Percentiles rank a stretch among this genome's conserved stretches.
These are phyloP conservation scores for Zoanthus gigantus DNA, from an alignment of 92 coral and sea anemone genomes.

Conservation along the genomic window DNA sequence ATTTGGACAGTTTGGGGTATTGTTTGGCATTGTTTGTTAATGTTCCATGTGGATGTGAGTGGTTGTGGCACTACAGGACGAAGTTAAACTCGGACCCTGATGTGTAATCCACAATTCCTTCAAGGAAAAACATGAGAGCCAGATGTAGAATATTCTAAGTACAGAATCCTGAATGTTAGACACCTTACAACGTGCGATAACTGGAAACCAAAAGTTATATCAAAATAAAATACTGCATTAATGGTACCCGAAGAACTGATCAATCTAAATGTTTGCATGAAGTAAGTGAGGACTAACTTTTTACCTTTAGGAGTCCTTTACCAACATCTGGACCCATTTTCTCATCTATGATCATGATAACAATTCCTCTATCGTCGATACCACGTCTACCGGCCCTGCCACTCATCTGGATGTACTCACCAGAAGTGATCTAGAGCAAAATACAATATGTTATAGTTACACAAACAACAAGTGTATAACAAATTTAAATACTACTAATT, in stretches of 20 bases:
- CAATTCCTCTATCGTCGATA: constrained; percentile 96
- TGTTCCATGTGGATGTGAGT: too few species aligned
- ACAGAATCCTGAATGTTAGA: not conserved
- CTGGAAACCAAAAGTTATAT: not conserved
- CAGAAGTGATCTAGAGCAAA: constrained; percentile 86
- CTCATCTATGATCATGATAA: constrained; percentile 93
- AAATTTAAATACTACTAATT: not conserved
- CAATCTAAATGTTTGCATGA: not conserved
- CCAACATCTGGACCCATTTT: constrained; percentile 99
- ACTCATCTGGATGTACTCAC: constrained; percentile 99
- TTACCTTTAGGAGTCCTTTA: constrained; percentile 87
- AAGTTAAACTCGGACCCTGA: too few species aligned
- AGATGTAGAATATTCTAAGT: not conserved
- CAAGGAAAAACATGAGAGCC: too few species aligned
- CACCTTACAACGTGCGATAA: not conserved
- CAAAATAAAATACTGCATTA: not conserved
- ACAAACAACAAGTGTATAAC: not conserved
- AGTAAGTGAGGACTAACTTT: not conserved
- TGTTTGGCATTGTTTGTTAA: too few species aligned
- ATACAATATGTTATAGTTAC: not conserved
- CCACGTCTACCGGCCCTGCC: constrained; percentile 99
- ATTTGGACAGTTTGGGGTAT: too few species aligned
- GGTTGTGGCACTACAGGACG: too few species aligned
- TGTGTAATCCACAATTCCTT: too few species aligned
- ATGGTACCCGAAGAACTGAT: not conserved